Percentiles rank a stretch among this genome's conserved stretches.
phyloP scores from a whole-genome alignment of 2,113 vertebrate species.

The Meriones unguiculatus region DNA sequence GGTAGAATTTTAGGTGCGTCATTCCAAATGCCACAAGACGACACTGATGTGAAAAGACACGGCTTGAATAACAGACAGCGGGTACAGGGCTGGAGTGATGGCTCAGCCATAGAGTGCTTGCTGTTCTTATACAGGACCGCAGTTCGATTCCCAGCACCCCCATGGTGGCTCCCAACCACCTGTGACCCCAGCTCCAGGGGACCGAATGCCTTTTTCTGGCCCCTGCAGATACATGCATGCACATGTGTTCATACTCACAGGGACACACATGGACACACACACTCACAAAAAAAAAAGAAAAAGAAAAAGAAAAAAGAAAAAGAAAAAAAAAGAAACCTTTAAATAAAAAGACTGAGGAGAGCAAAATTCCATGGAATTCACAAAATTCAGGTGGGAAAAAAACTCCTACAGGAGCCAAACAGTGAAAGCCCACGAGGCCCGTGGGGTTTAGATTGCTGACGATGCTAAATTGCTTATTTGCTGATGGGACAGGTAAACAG shows the following conservation, averaged over 20 bases:
- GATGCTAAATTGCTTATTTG: neutral
- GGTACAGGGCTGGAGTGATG: no score
- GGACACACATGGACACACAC: neutral
- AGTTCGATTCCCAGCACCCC: neutral
- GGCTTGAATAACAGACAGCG: no score
- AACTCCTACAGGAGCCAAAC: neutral
- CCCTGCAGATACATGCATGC: neutral
- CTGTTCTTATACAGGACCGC: neutral
- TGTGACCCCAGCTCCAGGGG: neutral
- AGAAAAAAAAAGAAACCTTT: neutral
- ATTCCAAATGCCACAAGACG: no score
- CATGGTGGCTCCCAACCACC: neutral
- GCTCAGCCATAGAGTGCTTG: neutral
- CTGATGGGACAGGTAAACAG: neutral
- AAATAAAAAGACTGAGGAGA: neutral
- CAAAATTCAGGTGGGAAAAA: neutral
- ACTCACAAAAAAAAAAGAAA: neutral
- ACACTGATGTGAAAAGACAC: no score
- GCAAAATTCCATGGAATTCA: neutral
- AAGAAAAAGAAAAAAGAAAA: neutral
- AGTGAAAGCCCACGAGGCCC: neutral
- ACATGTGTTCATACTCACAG: neutral
- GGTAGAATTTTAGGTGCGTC: no score
- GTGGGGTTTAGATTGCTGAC: rapidly evolving
- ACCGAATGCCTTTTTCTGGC: neutral